phyloP scores from a whole-genome alignment of 2,888 invertebrate species.

The Liposcelis brunnea region DNA sequence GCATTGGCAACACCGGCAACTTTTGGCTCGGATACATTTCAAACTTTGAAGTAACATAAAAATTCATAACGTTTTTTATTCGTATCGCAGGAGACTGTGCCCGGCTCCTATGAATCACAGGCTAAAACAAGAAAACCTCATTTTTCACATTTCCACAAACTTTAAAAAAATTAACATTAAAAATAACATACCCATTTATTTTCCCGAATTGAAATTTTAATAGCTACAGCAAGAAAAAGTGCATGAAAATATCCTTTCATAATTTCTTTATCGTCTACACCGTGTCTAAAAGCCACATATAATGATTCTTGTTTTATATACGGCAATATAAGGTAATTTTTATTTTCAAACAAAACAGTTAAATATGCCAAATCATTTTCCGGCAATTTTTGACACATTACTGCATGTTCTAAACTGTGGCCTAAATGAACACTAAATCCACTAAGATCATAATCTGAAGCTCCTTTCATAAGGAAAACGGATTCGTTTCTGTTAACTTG shows the following conservation, averaged over 20 bases:
- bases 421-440: conserved; percentile 45
- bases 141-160: no score
- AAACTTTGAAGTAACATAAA: conserved; percentile 23
- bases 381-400: conserved; percentile 19
- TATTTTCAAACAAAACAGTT: conserved; percentile 29
- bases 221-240: conserved; percentile 33
- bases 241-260: conserved; percentile 53
- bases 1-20: conserved; percentile 18
- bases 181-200: neutral
- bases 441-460: conserved; percentile 39
- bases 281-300: conserved; percentile 36
- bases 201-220: conserved; percentile 15
- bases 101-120: neutral
- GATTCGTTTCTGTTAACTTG: conserved; percentile 56
- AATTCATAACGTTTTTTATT: conserved; percentile 21
- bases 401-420: conserved; percentile 30
- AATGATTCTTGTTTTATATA: conserved; percentile 31
- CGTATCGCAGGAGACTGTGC: no score
- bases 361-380: conserved; percentile 26
- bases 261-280: conserved; percentile 35
- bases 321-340: conserved; percentile 37
- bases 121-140: conserved; percentile 1
- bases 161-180: conserved; percentile 5
- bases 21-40: conserved; percentile 26
- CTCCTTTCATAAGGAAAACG: conserved; percentile 38